Evolutionary conservation across 1,140 invertebrate species (phyloP).

Genomic region (Pollicipes pollicipes): DNA sequence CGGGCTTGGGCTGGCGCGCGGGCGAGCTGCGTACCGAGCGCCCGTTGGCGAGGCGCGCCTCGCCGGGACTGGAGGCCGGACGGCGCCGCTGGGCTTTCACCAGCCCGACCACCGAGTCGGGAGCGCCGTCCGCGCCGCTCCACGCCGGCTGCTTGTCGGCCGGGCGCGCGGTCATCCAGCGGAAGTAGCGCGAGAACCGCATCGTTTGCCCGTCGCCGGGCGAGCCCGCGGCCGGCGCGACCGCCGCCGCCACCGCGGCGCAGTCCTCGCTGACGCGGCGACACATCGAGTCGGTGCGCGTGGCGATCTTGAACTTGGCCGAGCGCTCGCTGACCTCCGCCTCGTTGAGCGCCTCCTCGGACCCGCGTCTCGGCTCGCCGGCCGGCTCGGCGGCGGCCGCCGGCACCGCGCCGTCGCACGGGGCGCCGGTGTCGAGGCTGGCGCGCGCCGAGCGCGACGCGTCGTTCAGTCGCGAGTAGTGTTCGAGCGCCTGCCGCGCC

Average conservation of each 20-base stretch:
- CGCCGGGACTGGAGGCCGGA: background rate
- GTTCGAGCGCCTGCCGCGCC: slow-evolving; percentile 40
- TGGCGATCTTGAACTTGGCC: slow-evolving; percentile 39
- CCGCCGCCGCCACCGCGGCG: too few species aligned
- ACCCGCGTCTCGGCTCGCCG: slow-evolving; percentile 6
- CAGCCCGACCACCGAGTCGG: background rate
- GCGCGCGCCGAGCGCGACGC: slow-evolving; percentile 40
- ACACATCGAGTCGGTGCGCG: slow-evolving; percentile 19
- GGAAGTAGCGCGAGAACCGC: background rate
- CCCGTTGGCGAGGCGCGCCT: background rate
- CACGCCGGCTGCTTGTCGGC: background rate
- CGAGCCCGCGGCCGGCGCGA: background rate
- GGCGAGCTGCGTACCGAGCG: background rate
- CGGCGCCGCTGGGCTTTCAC: background rate
- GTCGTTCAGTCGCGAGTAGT: slow-evolving; percentile 44
- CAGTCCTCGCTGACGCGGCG: background rate
- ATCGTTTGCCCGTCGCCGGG: background rate
- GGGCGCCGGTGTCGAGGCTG: slow-evolving; percentile 33
- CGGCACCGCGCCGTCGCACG: slow-evolving; percentile 7
- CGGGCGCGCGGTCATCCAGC: background rate
- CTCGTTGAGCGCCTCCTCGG: slow-evolving; percentile 44
- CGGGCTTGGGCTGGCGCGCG: background rate
- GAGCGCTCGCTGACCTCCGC: slow-evolving; percentile 56
- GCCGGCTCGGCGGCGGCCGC: slow-evolving; percentile 12
- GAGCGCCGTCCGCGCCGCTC: background rate